Evolutionary conservation across 2,888 invertebrate species (phyloP).

Genomic region (Ceratothoa steindachneri): DNA sequence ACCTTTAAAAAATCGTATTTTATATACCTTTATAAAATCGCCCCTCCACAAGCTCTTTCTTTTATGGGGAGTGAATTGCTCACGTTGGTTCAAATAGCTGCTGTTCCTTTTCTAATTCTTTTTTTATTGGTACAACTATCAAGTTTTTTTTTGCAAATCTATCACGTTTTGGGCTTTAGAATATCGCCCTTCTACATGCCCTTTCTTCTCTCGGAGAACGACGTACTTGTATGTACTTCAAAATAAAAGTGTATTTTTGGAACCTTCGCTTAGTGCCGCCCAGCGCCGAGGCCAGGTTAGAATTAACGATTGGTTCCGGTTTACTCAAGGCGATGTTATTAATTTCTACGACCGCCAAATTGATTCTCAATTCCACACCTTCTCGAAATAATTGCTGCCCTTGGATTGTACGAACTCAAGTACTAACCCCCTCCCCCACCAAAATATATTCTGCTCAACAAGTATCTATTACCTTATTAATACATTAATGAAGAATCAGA

Average conservation of each 20-base stretch:
- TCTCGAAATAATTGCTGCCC: background rate
- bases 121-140: too few relatives aligned
- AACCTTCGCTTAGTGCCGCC: background rate
- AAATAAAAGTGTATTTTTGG: constrained; percentile 7
- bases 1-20: too few relatives aligned
- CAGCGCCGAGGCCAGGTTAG: background rate
- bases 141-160: too few relatives aligned
- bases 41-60: too few relatives aligned
- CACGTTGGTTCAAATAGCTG: too few relatives aligned
- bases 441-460: background rate
- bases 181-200: too few relatives aligned
- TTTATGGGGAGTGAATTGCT: too few relatives aligned
- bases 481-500: constrained; percentile 3
- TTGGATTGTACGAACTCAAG: background rate
- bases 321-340: background rate
- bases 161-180: too few relatives aligned
- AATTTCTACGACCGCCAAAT: constrained; percentile 7
- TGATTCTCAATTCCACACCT: constrained; percentile 8
- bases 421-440: background rate
- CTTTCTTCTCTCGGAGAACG: background rate
- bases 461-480: background rate
- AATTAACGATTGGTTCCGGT: constrained; percentile 2
- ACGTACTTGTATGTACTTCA: background rate
- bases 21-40: too few relatives aligned
- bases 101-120: too few relatives aligned